These are phyloP conservation scores for Pteria penguin DNA, from an alignment of 2,888 invertebrate species.

Conservation along the genomic window DNA sequence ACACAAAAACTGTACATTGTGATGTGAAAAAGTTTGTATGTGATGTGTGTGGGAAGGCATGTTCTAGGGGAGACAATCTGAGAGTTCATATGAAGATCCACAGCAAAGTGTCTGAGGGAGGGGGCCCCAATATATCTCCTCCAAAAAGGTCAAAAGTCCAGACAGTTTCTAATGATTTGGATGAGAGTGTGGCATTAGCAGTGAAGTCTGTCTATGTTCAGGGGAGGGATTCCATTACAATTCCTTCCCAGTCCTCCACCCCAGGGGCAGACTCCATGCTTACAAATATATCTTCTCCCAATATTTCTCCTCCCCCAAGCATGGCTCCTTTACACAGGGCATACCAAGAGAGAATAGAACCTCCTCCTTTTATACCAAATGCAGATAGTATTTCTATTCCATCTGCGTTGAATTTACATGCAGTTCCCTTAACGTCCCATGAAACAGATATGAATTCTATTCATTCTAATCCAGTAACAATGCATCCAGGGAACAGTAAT, in stretches of 20 bases:
- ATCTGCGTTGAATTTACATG: constrained; percentile 1
- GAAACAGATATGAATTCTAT: constrained; percentile 6
- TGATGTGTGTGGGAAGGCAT: constrained; percentile 72
- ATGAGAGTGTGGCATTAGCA: neutral
- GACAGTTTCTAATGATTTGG: neutral
- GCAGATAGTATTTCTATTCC: neutral
- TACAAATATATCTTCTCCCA: constrained; percentile 13
- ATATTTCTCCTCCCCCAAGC: constrained; percentile 25
- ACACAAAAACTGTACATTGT: constrained; percentile 72
- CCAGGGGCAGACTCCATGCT: constrained; percentile 7
- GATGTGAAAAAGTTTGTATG: constrained; percentile 70
- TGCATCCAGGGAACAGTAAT: neutral
- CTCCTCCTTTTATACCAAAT: constrained; percentile 22
- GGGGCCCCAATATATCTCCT: neutral
- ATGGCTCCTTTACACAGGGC: constrained; percentile 17
- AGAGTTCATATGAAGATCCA: constrained; percentile 71
- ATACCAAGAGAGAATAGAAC: constrained; percentile 10
- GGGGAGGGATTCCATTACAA: neutral
- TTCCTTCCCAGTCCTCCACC: constrained; percentile 1
- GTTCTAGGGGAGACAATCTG: constrained; percentile 73
- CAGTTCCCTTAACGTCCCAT: constrained; percentile 5
- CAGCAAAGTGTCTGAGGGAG: constrained; percentile 38
- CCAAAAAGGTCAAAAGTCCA: neutral
- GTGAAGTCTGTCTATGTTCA: constrained; percentile 3
- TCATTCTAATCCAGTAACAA: neutral